Base-by-base conservation (phyloP, 1,140 invertebrate species). In the Bicyclus anynana region DNA sequence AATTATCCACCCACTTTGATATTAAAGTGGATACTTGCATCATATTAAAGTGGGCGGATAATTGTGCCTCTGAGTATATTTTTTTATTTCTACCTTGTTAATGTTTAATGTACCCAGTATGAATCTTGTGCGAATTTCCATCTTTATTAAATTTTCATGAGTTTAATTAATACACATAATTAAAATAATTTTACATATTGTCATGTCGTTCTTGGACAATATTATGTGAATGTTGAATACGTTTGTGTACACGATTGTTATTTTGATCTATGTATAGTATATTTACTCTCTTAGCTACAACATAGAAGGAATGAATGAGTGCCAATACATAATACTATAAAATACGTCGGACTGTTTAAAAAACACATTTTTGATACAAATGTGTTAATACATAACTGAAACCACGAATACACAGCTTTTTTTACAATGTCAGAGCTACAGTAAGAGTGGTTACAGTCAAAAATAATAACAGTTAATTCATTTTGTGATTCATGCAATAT, bases 171-270 rank as follows among this genome's bases (percentile, higher is more conserved):
- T n/a, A n/a, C n/a, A n/a, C n/a, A n/a, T n/a, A n/a, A n/a, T n/a
- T n/a, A n/a, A n/a, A n/a, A n/a, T n/a, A n/a, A n/a, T n/a, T n/a
- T n/a, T n/a, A n/a, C n/a, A n/a, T n/a, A n/a, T n/a, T 64, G 21
- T 51, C 35, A 56, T 63, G 18, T 70, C 65, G 62, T 64, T 67
- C 72, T 69, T 71, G 67, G 6, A 53, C 26, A 33, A n/a, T 38
- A 33, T 44, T 67, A 67, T 60, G 56, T 47, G 63, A 69, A 63
- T 69, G 74, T 55, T 50, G 5, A 27, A 27, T 35, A n/a, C 13
- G 10, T 38, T 5, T 20, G 10, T 44, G 20, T 14, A 38, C 16
- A 14, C 37, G 18, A 20, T 44, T 44, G 40, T 44, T 44, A 18
- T 46, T 67, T 72, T 69, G 37, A 27, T 26, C 1, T 26, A 3